Conservation (phyloP, 2,113 vertebrate species). For the Mugil cephalus region DNA sequence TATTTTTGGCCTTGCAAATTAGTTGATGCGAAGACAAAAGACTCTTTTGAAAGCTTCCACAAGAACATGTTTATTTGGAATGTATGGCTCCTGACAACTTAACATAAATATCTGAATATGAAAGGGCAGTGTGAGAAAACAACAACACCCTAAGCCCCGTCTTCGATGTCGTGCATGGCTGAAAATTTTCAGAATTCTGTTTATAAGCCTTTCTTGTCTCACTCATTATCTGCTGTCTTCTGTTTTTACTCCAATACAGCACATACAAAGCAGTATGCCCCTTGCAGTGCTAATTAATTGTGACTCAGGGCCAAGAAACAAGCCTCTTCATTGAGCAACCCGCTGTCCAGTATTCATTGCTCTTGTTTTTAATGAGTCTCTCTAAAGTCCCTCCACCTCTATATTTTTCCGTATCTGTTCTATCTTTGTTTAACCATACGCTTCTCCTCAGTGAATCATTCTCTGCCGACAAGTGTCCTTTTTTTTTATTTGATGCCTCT, state of each 20-base stretch:
- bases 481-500: constrained; percentile 21
- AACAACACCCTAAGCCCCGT: constrained; percentile 19
- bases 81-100: constrained; percentile 2
- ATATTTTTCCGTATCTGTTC: constrained; percentile 39
- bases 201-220: constrained; percentile 20
- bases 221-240: constrained; percentile 30
- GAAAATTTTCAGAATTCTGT: constrained; percentile 39
- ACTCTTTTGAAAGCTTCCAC: constrained; percentile 12
- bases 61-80: constrained; percentile 3
- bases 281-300: constrained; percentile 76
- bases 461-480: constrained; percentile 14
- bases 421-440: constrained; percentile 8
- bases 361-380: constrained; percentile 70
- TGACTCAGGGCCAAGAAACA: constrained; percentile 74
- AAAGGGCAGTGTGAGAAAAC: constrained; percentile 16
- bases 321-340: constrained; percentile 63
- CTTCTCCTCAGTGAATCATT: constrained; percentile 24
- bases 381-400: constrained; percentile 38
- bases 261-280: constrained; percentile 38
- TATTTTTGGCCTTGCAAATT: constrained; percentile 22
- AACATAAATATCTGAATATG: constrained; percentile 14
- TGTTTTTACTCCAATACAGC: constrained; percentile 24
- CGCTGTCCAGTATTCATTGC: constrained; percentile 53
- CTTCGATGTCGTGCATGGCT: constrained; percentile 11
- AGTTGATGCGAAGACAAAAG: constrained; percentile 25